These are phyloP conservation scores for Gallinago solitaria DNA, from an alignment of 2,797 vertebrate species.

Conservation along the genomic window DNA sequence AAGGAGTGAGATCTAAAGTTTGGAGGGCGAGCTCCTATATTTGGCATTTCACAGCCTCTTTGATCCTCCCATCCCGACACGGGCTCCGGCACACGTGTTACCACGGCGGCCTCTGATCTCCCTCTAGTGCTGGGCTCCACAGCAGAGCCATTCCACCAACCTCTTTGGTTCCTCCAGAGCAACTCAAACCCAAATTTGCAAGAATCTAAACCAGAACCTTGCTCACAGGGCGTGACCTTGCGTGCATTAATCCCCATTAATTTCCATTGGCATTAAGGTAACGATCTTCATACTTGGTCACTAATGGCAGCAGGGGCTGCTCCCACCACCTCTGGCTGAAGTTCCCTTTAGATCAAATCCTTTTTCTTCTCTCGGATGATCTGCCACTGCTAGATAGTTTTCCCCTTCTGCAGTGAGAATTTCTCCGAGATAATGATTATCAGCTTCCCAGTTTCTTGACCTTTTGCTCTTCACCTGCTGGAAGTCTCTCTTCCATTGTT, in stretches of 20 bases:
- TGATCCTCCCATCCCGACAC: conserved; percentile 31
- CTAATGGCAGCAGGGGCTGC: not conserved
- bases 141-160: not conserved
- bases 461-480: conserved; percentile 46
- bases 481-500: conserved; percentile 51
- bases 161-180: not conserved
- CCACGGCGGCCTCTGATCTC: not conserved
- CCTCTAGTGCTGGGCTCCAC: not conserved
- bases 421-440: conserved; percentile 46
- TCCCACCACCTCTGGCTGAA: not conserved
- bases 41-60: conserved; percentile 37
- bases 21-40: not conserved
- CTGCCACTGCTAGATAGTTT: not conserved
- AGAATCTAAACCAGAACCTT: not conserved
- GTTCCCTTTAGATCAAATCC: not conserved
- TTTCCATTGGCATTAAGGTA: not conserved
- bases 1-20: conserved; percentile 49
- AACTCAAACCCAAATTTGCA: not conserved
- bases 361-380: conserved; percentile 36
- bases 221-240: not conserved
- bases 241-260: not conserved
- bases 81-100: not conserved
- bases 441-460: conserved; percentile 53
- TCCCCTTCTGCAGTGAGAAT: conserved; percentile 1
- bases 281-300: not conserved